Conservation (phyloP, 2,888 invertebrate species). For the Himalopsyche kuldschensis region DNA sequence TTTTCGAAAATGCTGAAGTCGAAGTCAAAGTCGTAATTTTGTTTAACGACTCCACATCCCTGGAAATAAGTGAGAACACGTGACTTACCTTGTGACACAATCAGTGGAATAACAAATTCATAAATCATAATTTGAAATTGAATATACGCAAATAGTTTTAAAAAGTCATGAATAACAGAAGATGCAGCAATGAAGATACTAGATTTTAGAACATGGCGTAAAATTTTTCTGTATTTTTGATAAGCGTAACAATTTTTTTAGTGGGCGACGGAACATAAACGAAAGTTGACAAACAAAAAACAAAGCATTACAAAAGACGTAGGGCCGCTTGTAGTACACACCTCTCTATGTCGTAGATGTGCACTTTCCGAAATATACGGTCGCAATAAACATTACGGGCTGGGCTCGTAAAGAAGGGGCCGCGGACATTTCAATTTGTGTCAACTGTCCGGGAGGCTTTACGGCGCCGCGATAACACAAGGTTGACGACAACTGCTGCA, state of each 20-base stretch:
- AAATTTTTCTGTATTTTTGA: too few species aligned
- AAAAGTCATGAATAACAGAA: too few species aligned
- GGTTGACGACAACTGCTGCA: slow-evolving; percentile 1
- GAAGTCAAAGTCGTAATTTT: too few species aligned
- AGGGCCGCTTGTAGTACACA: not conserved
- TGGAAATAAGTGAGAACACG: too few species aligned
- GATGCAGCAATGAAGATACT: too few species aligned
- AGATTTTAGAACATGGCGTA: too few species aligned
- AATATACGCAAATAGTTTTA: too few species aligned
- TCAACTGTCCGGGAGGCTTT: not conserved
- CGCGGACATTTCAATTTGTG: slow-evolving; percentile 27
- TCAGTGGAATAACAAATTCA: too few species aligned
- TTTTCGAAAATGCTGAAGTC: too few species aligned
- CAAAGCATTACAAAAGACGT: not conserved
- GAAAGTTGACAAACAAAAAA: not conserved
- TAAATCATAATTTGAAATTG: too few species aligned
- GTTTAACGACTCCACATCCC: too few species aligned
- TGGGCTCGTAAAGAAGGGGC: slow-evolving; percentile 17
- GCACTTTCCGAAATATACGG: not conserved
- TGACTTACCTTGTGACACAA: too few species aligned
- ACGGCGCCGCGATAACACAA: not conserved
- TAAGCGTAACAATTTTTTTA: not conserved
- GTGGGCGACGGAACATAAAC: not conserved
- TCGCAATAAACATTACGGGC: slow-evolving; percentile 3
- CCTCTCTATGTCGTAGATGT: not conserved